Conservation (phyloP, 2,797 vertebrate species). For the Propithecus deckenii region DNA sequence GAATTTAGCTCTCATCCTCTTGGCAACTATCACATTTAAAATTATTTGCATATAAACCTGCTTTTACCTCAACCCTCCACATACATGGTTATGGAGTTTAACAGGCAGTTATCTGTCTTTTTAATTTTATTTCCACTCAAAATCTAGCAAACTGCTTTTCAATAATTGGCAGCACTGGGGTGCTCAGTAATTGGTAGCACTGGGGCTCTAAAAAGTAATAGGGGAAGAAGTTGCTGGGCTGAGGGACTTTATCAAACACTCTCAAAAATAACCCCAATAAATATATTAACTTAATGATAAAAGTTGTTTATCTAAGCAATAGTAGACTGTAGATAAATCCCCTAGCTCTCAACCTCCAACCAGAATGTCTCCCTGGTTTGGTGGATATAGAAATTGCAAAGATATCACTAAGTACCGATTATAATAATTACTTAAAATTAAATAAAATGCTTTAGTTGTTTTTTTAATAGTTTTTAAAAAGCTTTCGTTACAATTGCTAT, state of each 20-base stretch:
- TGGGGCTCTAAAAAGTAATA: background rate
- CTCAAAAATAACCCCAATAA: background rate
- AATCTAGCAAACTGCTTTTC: background rate
- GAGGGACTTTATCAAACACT: background rate
- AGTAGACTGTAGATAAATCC: background rate
- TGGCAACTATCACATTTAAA: background rate
- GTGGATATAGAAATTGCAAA: background rate
- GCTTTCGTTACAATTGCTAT: background rate
- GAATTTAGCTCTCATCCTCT: background rate
- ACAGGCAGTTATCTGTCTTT: background rate
- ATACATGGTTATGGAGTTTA: background rate
- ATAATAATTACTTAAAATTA: background rate
- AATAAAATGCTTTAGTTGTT: background rate
- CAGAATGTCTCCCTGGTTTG: background rate
- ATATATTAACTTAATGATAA: background rate
- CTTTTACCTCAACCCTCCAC: background rate
- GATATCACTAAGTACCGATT: background rate
- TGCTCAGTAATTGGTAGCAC: background rate
- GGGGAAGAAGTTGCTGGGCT: background rate
- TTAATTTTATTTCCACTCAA: background rate
- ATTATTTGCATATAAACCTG: background rate
- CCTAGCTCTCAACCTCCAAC: background rate
- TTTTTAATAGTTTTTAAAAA: background rate
- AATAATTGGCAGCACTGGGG: background rate
- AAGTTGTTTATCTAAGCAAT: background rate